phyloP scores from a whole-genome alignment of 2,797 vertebrate species.

The Lacerta agilis region DNA sequence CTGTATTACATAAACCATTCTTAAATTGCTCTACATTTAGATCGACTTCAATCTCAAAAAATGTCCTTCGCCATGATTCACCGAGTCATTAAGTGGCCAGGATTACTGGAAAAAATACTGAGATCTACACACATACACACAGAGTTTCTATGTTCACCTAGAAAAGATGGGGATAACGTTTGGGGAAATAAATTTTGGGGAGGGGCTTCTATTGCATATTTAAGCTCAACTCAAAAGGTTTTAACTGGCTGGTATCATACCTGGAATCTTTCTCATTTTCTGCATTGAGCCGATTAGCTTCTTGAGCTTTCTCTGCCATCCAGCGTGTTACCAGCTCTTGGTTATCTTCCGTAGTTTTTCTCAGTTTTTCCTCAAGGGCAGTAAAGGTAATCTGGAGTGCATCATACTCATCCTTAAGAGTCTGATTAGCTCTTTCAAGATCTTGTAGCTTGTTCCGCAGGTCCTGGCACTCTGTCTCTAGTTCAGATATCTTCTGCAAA shows the following conservation, averaged over 20 bases:
- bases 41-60: neutral
- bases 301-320: constrained; percentile 98
- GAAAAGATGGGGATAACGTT: too few species aligned
- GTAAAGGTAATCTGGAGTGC: constrained; percentile 97
- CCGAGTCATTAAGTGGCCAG: neutral
- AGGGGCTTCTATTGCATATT: neutral
- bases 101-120: neutral
- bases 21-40: neutral
- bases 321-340: constrained; percentile 95
- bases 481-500: constrained; percentile 85
- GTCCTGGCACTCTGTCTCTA: constrained; percentile 91
- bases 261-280: constrained; percentile 97
- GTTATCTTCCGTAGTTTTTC: constrained; percentile 94
- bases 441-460: constrained; percentile 88
- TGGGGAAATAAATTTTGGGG: neutral
- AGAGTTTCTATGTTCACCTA: neutral
- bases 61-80: neutral
- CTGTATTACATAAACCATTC: neutral
- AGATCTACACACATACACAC: neutral
- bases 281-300: constrained; percentile 93
- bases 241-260: constrained; percentile 66
- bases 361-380: constrained; percentile 94
- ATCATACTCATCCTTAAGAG: constrained; percentile 95
- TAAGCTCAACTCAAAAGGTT: neutral
- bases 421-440: constrained; percentile 93